Evolutionary conservation across 2,888 invertebrate species (phyloP), one percentile per base, ranked within the genome.

Genomic region (Andrena fulva): DNA sequence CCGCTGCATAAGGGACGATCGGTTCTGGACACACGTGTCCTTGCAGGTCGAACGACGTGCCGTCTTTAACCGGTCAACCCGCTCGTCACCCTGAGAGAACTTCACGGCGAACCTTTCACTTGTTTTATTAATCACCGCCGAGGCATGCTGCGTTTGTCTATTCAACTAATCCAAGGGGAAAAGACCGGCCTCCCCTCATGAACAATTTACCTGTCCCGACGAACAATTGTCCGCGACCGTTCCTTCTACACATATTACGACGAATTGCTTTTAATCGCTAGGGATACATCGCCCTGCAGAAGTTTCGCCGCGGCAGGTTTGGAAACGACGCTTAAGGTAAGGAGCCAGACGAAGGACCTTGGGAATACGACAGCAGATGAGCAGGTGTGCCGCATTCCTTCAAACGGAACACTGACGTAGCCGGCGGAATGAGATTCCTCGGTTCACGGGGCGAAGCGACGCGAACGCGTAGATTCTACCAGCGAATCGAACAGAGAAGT

Each of bases 331-430:
- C 27, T 24, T 50, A 29, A 52, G 20, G 20, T 56, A 29, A 10
- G 31, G 27, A 29, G 27, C 12, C 24, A 42, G 29, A 35, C 29
- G 20, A 8, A n/a, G 42, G 72, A 74, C 77, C 73, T 77, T 70
- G 77, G 35, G 60, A 60, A 76, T 62, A 77, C 48, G 50, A 64
- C 80, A 77, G 80, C 82, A 87, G 82, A 83, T 60, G 74, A 77
- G 77, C 87, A 87, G 76, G 87, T 87, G 89, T 79, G 78, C 71
- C 79, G 77, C 87, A 87, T 87, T 87, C 81, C 82, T 75, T 52
- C 29, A 76, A 77, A 77, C 87, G 75, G 74, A 68, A 74, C 66
- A 76, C 77, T 35, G 74, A 50, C 62, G 73, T 63, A 63, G 68
- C 56, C 73, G 68, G 62, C 59, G 50, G 82, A 72, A 73, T 68